phyloP scores from a whole-genome alignment of 2,888 invertebrate genomes.

The Panorpa germanica region DNA sequence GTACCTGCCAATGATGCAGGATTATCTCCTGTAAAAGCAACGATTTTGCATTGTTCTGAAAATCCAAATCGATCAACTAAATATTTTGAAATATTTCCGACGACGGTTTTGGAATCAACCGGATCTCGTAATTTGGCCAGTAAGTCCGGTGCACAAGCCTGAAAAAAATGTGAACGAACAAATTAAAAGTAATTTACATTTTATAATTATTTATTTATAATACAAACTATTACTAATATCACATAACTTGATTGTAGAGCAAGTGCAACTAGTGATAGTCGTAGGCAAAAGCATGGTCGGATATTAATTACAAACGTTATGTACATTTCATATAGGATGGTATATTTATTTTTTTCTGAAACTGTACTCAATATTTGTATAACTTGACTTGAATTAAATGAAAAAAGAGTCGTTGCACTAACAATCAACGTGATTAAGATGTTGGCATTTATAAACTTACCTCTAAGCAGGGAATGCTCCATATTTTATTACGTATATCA shows the following conservation, averaged over 20 bases:
- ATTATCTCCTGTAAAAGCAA: conserved; percentile 93
- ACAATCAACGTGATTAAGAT: not conserved
- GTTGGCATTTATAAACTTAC: conserved; percentile 21
- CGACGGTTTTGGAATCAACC: conserved; percentile 44
- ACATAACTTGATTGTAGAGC: not conserved
- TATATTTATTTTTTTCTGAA: not conserved
- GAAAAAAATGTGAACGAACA: conserved; percentile 9
- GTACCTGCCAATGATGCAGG: conserved; percentile 66
- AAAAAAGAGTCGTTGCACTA: too few relatives aligned
- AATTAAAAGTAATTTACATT: not conserved
- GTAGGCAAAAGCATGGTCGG: too few relatives aligned
- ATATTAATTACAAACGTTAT: too few relatives aligned
- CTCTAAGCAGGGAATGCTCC: conserved; percentile 58
- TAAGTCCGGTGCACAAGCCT: conserved; percentile 62
- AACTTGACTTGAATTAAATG: conserved; percentile 6
- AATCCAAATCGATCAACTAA: conserved; percentile 79
- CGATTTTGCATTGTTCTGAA: conserved; percentile 53
- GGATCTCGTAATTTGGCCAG: conserved; percentile 53
- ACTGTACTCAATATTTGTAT: conserved; percentile 1
- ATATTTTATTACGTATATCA: conserved; percentile 56
- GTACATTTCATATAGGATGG: too few relatives aligned
- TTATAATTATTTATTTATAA: conserved; percentile 1
- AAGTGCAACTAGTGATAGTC: not conserved
- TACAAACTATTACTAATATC: not conserved
- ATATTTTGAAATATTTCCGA: conserved; percentile 61